Percentiles rank a stretch among this genome's conserved stretches.
Conservation (phyloP, 2,113 vertebrate genomes). For the Indicator maculatus region DNA sequence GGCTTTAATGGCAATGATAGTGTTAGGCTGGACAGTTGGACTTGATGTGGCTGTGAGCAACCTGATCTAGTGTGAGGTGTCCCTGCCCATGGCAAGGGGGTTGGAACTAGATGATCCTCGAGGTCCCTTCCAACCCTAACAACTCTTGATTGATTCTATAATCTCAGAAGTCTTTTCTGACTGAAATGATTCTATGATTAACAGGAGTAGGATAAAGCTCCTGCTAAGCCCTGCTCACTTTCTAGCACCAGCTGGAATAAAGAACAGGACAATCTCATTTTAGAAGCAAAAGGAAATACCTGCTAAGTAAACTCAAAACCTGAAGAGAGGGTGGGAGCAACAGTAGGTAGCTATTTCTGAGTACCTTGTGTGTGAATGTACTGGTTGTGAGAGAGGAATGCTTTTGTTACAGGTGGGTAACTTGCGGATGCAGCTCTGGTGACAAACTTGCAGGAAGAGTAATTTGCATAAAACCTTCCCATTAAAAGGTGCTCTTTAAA, state of each 20-base stretch:
- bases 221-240: background rate
- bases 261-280: background rate
- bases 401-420: background rate
- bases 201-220: background rate
- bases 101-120: no score
- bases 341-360: background rate
- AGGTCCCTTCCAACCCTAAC: no score
- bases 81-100: no score
- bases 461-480: background rate
- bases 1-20: no score
- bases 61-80: no score
- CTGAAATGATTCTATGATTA: background rate
- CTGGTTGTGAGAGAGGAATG: background rate
- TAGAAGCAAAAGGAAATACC: background rate
- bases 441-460: background rate
- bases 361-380: background rate
- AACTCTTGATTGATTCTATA: no score
- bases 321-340: conserved; percentile 1
- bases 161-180: no score
- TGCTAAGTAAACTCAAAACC: background rate
- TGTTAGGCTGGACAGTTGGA: no score
- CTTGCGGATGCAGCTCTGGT: background rate
- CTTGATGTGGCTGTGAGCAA: no score
- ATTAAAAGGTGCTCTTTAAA: background rate
- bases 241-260: background rate